Evolutionary conservation across 2,888 invertebrate genomes (phyloP), one percentile per base, ranked within the genome.

Genomic region (Phortica magna): DNA sequence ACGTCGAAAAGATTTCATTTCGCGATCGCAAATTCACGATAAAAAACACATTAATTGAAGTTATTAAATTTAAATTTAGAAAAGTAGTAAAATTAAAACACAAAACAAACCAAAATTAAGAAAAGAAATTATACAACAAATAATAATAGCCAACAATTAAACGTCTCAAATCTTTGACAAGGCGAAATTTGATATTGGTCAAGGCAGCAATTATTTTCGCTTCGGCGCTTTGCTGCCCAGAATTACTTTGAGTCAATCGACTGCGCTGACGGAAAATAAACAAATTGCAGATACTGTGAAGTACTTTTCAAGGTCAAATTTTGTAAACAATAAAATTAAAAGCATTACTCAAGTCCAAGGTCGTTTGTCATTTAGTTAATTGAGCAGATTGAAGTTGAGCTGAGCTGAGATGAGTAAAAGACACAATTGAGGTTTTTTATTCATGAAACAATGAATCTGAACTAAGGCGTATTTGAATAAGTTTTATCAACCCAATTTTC

Each of bases 1-100:
- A 80, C 78, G 67, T 82, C 75, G 31, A 78, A 79, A 79, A 78
- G 76, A 67, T 61, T 48, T 48, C 14, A 12, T 48, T 12, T 48
- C 7, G 48, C 48, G 3, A 9, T 48, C 9, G 3, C 48, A 48
- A 6, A 14, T 48, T 48, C 48, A 48, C 14, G 10, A 48, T 48
- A 48, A 48, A 48, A 31, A 31, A 31, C 31, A 31, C 31, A 31
- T 48, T 48, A 9, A 48, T 6, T 48, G 14, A 48, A 48, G 14
- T 10, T 17, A 61, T 61, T 19, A 61, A 61, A 61, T 22, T 61
- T 17, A 7, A 61, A 19, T 19, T 19, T 61, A 61, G 19, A 61
- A 22, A 61, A 61, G 17, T 19, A 19, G 1, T 61, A 31, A 22
- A 61, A n/a, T 22, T 17, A 59, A 61, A 61, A 12, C 22, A 9